Evolutionary conservation across 2,797 vertebrate species (phyloP).

Genomic region (Scolopax bukidnonensis): DNA sequence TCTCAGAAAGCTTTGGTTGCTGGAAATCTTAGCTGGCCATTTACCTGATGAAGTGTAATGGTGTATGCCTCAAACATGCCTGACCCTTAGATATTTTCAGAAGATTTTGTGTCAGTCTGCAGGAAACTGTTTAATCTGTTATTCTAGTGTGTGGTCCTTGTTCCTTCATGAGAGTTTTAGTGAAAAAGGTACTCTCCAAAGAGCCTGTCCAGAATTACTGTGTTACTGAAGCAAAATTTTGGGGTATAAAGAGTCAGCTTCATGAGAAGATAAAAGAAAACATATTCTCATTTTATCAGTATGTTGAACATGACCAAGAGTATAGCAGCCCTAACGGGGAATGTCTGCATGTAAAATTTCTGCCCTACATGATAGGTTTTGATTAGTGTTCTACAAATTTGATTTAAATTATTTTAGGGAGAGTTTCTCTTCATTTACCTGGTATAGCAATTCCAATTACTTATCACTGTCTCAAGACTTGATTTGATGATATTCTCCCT

Average conservation of each 20-base stretch:
- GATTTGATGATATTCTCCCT: constrained; percentile 56
- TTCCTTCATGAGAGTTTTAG: background rate
- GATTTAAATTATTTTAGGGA: constrained; percentile 34
- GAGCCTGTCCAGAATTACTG: background rate
- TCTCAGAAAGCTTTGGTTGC: background rate
- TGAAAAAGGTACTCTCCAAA: background rate
- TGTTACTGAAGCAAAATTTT: constrained; percentile 9
- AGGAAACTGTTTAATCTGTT: background rate
- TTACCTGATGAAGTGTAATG: background rate
- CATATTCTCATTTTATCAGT: background rate
- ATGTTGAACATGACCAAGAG: background rate
- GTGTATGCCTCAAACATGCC: background rate
- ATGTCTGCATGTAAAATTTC: background rate
- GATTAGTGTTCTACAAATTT: background rate
- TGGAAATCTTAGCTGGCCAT: background rate
- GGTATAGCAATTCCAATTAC: constrained; percentile 33
- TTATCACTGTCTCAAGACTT: constrained; percentile 36
- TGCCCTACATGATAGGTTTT: background rate
- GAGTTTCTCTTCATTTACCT: constrained; percentile 12
- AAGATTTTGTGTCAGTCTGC: background rate
- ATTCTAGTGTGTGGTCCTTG: background rate
- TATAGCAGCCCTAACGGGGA: constrained; percentile 9
- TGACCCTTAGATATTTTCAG: background rate
- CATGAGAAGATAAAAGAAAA: background rate
- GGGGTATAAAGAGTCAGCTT: background rate